Evolutionary conservation across 1,140 invertebrate genomes (phyloP).

Genomic region (Phthorimaea operculella): DNA sequence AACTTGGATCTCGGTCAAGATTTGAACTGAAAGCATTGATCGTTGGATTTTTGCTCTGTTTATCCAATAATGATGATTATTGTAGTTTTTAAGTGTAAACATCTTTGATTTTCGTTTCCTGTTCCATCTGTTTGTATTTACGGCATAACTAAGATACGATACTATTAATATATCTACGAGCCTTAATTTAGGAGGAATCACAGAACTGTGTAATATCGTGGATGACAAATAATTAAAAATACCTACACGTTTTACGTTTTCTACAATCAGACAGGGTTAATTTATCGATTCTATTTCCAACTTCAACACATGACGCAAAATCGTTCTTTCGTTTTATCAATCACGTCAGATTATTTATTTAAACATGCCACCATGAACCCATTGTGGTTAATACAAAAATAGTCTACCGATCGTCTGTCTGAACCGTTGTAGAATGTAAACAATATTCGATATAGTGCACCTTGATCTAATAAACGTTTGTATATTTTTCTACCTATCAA

Average conservation of each 20-base stretch:
- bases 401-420: background rate
- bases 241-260: no score
- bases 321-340: background rate
- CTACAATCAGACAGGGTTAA: no score
- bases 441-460: background rate
- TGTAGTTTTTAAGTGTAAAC: background rate
- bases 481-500: background rate
- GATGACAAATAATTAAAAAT: no score
- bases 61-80: background rate
- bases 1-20: conserved; percentile 35
- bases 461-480: conserved; percentile 1
- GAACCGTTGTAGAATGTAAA: background rate
- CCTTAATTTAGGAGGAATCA: no score
- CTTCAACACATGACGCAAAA: no score
- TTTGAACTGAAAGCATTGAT: conserved; percentile 6
- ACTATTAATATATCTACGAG: no score
- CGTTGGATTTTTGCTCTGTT: no score
- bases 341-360: background rate
- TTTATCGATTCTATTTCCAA: no score
- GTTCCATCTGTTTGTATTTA: no score
- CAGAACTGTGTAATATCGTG: no score
- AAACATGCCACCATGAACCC: background rate
- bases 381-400: conserved; percentile 1
- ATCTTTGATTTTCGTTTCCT: no score
- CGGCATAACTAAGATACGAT: no score